Conservation (phyloP, 1,140 invertebrate genomes). For the Pseudomyrmex gracilis region DNA sequence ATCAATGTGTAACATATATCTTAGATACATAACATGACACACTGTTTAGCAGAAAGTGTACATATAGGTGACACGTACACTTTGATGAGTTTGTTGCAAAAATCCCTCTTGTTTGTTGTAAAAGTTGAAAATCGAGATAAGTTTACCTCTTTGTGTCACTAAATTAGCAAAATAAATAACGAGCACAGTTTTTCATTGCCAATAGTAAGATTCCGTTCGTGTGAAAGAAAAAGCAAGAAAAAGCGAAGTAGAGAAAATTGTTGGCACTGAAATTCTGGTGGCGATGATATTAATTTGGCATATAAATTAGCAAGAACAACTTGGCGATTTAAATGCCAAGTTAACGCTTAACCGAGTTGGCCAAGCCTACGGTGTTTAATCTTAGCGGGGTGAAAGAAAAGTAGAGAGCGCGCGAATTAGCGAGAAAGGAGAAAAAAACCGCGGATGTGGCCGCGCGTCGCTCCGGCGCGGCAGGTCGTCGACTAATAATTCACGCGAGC, state of each 20-base stretch:
- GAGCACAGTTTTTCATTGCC: not conserved
- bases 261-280: not conserved
- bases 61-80: too few species aligned
- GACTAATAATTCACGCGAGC: slow-evolving; percentile 39
- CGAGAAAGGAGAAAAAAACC: not conserved
- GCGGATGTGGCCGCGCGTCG: slow-evolving; percentile 11
- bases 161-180: slow-evolving; percentile 6
- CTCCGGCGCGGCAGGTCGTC: not conserved
- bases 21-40: too few species aligned
- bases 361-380: not conserved
- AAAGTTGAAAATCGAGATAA: not conserved
- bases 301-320: slow-evolving; percentile 14
- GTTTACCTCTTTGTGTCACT: not conserved
- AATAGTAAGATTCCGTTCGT: not conserved
- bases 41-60: too few species aligned
- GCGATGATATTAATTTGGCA: not conserved
- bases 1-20: too few species aligned
- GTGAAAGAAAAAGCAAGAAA: not conserved
- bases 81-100: not conserved
- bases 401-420: slow-evolving; percentile 41
- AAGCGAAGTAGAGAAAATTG: not conserved
- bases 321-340: slow-evolving; percentile 20
- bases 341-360: slow-evolving; percentile 3
- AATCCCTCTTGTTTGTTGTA: too few species aligned
- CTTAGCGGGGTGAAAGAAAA: slow-evolving; percentile 11